Evolutionary conservation across 2,797 vertebrate genomes (phyloP).

Genomic region (Ctenopoma multispine): DNA sequence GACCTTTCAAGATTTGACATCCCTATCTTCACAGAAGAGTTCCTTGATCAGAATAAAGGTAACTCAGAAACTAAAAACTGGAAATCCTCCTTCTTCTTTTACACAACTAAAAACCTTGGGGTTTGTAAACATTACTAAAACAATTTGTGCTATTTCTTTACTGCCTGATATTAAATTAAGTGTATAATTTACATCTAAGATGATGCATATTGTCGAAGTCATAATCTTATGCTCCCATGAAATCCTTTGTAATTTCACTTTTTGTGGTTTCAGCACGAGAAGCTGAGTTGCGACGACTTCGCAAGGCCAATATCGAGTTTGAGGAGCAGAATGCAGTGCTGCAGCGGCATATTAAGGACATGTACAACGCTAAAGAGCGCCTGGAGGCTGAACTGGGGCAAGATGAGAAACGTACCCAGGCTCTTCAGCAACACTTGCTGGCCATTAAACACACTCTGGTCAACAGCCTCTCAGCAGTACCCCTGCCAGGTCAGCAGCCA

Average conservation of each 20-base stretch:
- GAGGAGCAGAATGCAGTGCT: constrained; percentile 97
- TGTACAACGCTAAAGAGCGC: constrained; percentile 96
- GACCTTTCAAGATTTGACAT: constrained; percentile 92
- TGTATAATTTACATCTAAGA: background rate
- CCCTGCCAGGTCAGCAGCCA: constrained; percentile 88
- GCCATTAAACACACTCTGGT: constrained; percentile 93
- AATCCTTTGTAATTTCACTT: background rate
- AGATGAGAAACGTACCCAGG: constrained; percentile 93
- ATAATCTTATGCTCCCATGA: background rate
- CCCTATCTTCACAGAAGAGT: constrained; percentile 98
- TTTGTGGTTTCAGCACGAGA: constrained; percentile 87
- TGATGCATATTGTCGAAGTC: background rate
- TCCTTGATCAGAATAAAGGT: constrained; percentile 99
- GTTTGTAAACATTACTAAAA: background rate
- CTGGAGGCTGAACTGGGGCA: constrained; percentile 94
- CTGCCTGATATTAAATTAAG: background rate
- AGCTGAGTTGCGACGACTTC: constrained; percentile 93
- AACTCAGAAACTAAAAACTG: constrained; percentile 21
- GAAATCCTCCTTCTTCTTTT: too few relatives aligned
- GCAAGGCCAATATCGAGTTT: constrained; percentile 96
- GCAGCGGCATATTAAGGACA: constrained; percentile 96
- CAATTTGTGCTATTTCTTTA: background rate
- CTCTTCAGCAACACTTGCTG: constrained; percentile 93
- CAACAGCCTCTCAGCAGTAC: constrained; percentile 91
- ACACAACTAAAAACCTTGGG: too few relatives aligned